Conservation (phyloP, 2,797 vertebrate species). For the Threskiornis aethiopicus region DNA sequence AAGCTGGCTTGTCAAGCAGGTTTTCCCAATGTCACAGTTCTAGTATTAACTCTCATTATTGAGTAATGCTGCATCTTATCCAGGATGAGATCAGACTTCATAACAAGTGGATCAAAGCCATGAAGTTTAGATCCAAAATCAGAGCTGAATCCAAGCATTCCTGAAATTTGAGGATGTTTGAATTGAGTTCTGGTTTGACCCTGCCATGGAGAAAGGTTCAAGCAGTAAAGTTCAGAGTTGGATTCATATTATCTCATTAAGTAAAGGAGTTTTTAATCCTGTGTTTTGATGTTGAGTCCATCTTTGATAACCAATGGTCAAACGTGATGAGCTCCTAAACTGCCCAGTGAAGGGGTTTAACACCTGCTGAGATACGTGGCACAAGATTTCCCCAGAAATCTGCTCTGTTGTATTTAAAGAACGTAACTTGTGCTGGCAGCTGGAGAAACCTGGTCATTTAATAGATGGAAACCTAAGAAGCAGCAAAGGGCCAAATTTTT, state of each 20-base stretch:
- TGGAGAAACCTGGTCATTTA: slow-evolving; percentile 41
- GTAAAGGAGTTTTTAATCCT: neutral
- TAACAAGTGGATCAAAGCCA: slow-evolving; percentile 52
- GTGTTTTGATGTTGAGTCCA: neutral
- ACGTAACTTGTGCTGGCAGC: neutral
- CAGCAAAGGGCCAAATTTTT: neutral
- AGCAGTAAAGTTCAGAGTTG: neutral
- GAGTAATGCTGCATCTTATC: slow-evolving; percentile 50
- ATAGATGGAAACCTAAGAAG: slow-evolving; percentile 44
- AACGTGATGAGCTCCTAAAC: neutral
- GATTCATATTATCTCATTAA: neutral
- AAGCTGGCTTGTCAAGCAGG: slow-evolving; percentile 55
- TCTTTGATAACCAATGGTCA: neutral
- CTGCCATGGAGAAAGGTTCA: neutral
- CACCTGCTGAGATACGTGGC: neutral
- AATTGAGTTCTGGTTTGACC: neutral
- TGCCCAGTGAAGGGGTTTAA: neutral
- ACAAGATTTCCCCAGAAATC: neutral
- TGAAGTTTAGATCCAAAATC: slow-evolving; percentile 24
- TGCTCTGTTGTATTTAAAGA: neutral
- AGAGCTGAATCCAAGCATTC: neutral
- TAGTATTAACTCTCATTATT: slow-evolving; percentile 37
- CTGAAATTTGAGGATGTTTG: slow-evolving; percentile 30
- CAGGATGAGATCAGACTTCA: slow-evolving; percentile 61
- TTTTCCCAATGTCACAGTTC: slow-evolving; percentile 57